Evolutionary conservation across 2,797 vertebrate genomes (phyloP).

Genomic region (Diceros bicornis): DNA sequence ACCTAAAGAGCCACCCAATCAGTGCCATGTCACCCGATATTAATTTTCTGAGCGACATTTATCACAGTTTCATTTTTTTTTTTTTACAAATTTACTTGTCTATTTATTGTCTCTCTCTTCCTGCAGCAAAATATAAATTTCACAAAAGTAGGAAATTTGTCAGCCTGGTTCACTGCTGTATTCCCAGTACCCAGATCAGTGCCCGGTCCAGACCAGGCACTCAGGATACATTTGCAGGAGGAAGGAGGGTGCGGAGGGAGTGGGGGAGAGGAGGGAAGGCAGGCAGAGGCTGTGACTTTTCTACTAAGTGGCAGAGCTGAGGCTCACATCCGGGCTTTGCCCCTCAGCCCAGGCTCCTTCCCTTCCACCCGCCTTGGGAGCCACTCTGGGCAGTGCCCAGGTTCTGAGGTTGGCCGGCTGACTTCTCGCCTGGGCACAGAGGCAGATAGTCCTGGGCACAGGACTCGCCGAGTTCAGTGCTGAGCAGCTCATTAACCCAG

Average conservation of each 20-base stretch:
- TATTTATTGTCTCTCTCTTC: neutral
- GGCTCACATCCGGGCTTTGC: neutral
- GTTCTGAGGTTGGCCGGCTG: neutral
- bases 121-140: neutral
- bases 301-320: neutral
- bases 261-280: fast-evolving
- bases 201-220: neutral
- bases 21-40: neutral
- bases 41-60: constrained; percentile 34
- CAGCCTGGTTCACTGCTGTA: neutral
- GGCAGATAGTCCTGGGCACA: neutral
- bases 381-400: neutral
- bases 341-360: neutral
- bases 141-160: neutral
- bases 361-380: neutral
- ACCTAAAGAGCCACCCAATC: neutral
- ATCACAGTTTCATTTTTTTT: neutral
- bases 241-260: too few species aligned
- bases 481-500: neutral
- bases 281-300: neutral
- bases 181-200: neutral
- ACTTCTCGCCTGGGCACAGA: neutral
- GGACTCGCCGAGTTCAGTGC: neutral
- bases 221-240: neutral
- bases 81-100: neutral